These are phyloP conservation scores for Erethizon dorsatum DNA, from an alignment of 2,797 vertebrate genomes.

Conservation along the genomic window DNA sequence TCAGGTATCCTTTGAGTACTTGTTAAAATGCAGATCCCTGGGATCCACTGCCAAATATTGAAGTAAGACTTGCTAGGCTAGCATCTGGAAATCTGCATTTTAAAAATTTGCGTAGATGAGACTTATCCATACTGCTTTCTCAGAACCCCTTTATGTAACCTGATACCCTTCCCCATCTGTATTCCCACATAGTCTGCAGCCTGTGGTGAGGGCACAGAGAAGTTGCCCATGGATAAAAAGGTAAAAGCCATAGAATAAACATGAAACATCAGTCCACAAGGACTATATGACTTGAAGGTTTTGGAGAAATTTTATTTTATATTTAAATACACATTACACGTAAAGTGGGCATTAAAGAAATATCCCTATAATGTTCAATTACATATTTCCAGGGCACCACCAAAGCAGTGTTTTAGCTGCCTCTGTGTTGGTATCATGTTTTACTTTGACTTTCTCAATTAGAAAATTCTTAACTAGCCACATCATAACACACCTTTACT, in stretches of 20 bases:
- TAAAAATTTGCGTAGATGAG: neutral
- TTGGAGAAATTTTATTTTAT: neutral
- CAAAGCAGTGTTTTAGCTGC: neutral
- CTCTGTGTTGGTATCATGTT: neutral
- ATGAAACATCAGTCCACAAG: neutral
- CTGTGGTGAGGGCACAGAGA: accelerated
- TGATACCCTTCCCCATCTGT: neutral
- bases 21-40: neutral
- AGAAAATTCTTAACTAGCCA: neutral
- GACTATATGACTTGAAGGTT: neutral
- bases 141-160: neutral
- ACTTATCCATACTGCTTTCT: neutral
- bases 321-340: neutral
- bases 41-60: neutral
- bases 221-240: neutral
- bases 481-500: neutral
- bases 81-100: neutral
- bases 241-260: neutral
- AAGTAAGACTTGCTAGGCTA: neutral
- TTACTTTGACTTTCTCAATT: neutral
- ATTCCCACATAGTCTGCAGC: neutral
- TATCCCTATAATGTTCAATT: neutral
- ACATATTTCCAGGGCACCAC: neutral
- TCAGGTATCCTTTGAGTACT: neutral
- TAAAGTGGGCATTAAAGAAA: neutral